Percentiles rank a stretch among this genome's conserved stretches.
These are phyloP conservation scores for Pseudorhiza aurosa DNA, from an alignment of 30 jellyfish, hydroid and myxozoan species.

Conservation along the genomic window DNA sequence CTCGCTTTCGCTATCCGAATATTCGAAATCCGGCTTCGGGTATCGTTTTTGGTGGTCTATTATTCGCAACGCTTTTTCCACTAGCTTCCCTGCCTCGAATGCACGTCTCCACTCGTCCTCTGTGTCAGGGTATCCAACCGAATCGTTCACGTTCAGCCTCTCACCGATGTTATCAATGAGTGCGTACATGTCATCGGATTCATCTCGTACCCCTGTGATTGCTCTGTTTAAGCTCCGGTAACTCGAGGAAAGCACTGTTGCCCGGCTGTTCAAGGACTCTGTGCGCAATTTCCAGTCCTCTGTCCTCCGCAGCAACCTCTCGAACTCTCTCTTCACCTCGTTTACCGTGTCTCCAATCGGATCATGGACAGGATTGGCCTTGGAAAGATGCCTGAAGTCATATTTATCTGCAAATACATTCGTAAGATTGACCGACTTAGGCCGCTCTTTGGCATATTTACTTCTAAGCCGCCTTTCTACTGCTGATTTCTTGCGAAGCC, in stretches of 20 bases:
- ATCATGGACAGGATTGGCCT: conserved; percentile 12
- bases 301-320: conserved; percentile 53
- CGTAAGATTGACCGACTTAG: conserved; percentile 64
- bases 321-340: conserved; percentile 50
- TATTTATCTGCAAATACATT: conserved; percentile 42
- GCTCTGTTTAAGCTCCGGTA: conserved; percentile 48
- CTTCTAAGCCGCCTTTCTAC: conserved; percentile 57
- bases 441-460: conserved; percentile 46
- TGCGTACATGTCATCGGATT: conserved; percentile 61
- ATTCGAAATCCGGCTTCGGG: conserved; percentile 60
- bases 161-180: conserved; percentile 44
- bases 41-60: conserved; percentile 34
- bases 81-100: conserved; percentile 34
- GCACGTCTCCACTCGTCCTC: conserved; percentile 82
- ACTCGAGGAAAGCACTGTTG: conserved; percentile 46
- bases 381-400: no score
- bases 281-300: conserved; percentile 65
- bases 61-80: conserved; percentile 50
- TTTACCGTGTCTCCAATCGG: conserved; percentile 43
- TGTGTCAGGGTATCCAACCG: conserved; percentile 69
- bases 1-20: conserved; percentile 73
- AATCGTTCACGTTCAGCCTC: conserved; percentile 65
- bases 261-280: conserved; percentile 39
- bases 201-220: conserved; percentile 58
- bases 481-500: conserved; percentile 60